Evolutionary conservation across 2,888 invertebrate genomes (phyloP).

Genomic region (Lasioglossum morio): DNA sequence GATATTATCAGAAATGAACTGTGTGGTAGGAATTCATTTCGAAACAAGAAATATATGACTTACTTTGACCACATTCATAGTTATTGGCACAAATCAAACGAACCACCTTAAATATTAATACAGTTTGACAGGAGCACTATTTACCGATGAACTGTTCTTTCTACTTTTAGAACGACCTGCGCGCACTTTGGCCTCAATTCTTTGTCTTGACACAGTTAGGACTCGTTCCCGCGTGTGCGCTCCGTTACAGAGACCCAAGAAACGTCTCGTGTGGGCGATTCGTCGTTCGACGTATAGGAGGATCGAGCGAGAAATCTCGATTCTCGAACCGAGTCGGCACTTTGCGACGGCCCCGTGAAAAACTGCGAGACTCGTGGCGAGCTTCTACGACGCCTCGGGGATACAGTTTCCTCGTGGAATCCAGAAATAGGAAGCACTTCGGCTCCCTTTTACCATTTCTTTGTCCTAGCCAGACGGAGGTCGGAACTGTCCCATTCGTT

Average conservation of each 20-base stretch:
- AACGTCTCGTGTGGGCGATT: conserved; percentile 44
- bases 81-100: too few relatives aligned
- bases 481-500: conserved; percentile 30
- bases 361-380: conserved; percentile 14
- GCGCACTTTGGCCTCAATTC: background rate
- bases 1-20: too few relatives aligned
- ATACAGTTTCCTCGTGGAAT: conserved; percentile 30
- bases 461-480: background rate
- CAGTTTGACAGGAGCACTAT: background rate
- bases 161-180: background rate
- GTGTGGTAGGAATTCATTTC: too few relatives aligned
- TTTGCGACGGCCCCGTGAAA: conserved; percentile 31
- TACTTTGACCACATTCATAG: too few relatives aligned
- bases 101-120: too few relatives aligned
- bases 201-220: background rate
- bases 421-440: conserved; percentile 47
- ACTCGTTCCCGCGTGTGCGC: background rate
- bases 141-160: background rate
- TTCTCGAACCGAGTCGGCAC: conserved; percentile 24
- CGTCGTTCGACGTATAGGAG: conserved; percentile 15
- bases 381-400: conserved; percentile 47
- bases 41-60: too few relatives aligned
- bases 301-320: background rate
- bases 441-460: background rate
- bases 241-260: conserved; percentile 1